Evolutionary conservation across 2,888 invertebrate genomes (phyloP).

Genomic region (Epiblema foenella): DNA sequence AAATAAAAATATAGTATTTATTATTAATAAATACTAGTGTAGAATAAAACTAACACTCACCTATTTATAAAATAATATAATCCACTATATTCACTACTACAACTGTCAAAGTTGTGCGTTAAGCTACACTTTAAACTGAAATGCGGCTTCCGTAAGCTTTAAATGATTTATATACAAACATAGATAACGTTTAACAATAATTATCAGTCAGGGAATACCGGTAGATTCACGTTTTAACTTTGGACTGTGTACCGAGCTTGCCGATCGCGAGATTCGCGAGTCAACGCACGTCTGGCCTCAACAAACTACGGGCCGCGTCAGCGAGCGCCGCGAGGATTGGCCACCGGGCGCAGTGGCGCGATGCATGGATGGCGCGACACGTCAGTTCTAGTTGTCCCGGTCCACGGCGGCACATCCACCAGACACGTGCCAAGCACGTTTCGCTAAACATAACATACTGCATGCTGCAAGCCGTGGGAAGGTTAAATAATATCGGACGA

Average conservation of each 20-base stretch:
- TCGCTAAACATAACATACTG: slow-evolving; percentile 17
- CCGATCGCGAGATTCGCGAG: slow-evolving; percentile 48
- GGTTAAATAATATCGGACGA: slow-evolving; percentile 8
- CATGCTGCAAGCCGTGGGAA: slow-evolving; percentile 21
- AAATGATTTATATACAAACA: slow-evolving; percentile 47
- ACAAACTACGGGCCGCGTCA: slow-evolving; percentile 51
- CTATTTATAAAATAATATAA: slow-evolving; percentile 23
- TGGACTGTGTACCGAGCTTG: slow-evolving; percentile 56
- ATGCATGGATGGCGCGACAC: slow-evolving; percentile 69
- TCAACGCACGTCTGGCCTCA: slow-evolving; percentile 49
- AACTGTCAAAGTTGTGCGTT: slow-evolving; percentile 38
- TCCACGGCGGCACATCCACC: slow-evolving; percentile 43
- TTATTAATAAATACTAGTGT: neutral
- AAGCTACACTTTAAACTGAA: slow-evolving; percentile 39
- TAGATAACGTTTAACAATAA: slow-evolving; percentile 38
- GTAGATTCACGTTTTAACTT: slow-evolving; percentile 60
- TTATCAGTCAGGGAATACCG: slow-evolving; percentile 48
- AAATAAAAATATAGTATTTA: neutral
- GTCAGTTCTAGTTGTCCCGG: slow-evolving; percentile 63
- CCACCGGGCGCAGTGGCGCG: slow-evolving; percentile 71
- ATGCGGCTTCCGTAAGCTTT: slow-evolving; percentile 45
- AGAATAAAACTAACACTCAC: slow-evolving; percentile 9
- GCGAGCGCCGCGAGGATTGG: slow-evolving; percentile 67
- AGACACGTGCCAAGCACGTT: slow-evolving; percentile 38
- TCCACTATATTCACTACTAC: slow-evolving; percentile 28